phyloP scores from a whole-genome alignment of 2,113 vertebrate species.

The Protomyctophum bolini region DNA sequence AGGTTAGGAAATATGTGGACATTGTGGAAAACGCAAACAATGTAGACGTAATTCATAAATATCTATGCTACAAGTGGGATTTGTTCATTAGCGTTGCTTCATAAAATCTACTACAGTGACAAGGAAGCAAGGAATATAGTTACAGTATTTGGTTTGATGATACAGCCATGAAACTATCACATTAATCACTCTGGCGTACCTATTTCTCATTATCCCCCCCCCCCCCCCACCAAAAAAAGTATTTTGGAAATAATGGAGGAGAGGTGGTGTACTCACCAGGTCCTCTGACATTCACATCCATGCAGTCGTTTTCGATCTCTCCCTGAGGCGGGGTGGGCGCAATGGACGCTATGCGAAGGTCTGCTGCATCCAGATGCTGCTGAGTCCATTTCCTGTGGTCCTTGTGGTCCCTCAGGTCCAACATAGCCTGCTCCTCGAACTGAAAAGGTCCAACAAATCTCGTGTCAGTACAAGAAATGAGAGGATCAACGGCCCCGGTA shows the following conservation, averaged over 20 bases:
- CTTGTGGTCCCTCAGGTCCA: slow-evolving; percentile 84
- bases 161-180: too few relatives aligned
- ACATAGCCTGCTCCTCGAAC: slow-evolving; percentile 83
- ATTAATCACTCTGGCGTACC: too few relatives aligned
- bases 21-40: too few relatives aligned
- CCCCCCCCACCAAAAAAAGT: too few relatives aligned
- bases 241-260: not conserved
- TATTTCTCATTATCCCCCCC: too few relatives aligned
- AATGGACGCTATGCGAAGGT: slow-evolving; percentile 90
- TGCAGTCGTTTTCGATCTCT: slow-evolving; percentile 92
- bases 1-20: not conserved
- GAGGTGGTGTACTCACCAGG: slow-evolving; percentile 79
- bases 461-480: not conserved
- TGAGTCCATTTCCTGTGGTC: slow-evolving; percentile 85
- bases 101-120: too few relatives aligned
- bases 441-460: slow-evolving; percentile 39
- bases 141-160: too few relatives aligned
- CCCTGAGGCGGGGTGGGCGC: slow-evolving; percentile 96
- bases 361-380: slow-evolving; percentile 87
- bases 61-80: not conserved
- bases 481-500: not conserved
- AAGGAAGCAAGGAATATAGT: too few relatives aligned
- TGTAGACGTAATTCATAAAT: not conserved
- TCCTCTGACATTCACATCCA: slow-evolving; percentile 97
- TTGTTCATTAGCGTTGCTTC: too few relatives aligned